phyloP scores from a whole-genome alignment of 2,888 invertebrate species.

The Microchrysa polita region DNA sequence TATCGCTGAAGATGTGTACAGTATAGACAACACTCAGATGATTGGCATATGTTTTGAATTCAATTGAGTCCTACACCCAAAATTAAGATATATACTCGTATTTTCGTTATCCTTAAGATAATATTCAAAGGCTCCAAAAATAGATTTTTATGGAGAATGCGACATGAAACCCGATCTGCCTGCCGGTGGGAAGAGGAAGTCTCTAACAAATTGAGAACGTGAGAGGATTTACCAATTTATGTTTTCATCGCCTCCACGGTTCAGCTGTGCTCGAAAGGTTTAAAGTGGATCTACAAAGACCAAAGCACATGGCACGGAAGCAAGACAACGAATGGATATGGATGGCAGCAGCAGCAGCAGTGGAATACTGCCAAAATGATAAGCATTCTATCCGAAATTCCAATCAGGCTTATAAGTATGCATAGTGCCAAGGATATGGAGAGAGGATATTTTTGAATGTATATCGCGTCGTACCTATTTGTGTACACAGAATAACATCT shows the following conservation, averaged over 20 bases:
- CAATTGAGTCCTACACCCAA: too few relatives aligned
- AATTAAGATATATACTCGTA: too few relatives aligned
- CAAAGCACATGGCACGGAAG: too few relatives aligned
- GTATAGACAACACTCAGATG: too few relatives aligned
- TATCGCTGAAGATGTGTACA: too few relatives aligned
- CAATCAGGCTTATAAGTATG: conserved; percentile 1
- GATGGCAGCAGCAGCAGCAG: not conserved
- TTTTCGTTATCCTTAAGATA: not conserved
- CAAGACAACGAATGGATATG: not conserved
- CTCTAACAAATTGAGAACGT: not conserved
- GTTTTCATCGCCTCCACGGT: conserved; percentile 9
- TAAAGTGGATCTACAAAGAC: not conserved
- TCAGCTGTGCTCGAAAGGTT: conserved; percentile 1
- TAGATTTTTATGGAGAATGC: not conserved
- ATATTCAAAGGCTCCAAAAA: conserved; percentile 17
- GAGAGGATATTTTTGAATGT: too few relatives aligned
- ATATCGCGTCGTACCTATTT: too few relatives aligned
- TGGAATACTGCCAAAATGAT: not conserved
- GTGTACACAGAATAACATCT: too few relatives aligned
- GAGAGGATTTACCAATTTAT: conserved; percentile 3
- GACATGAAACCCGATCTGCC: not conserved
- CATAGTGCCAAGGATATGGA: too few relatives aligned
- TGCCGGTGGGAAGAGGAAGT: not conserved
- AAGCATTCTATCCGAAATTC: not conserved
- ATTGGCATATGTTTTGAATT: too few relatives aligned